These are phyloP conservation scores for Muraenolepis orangiensis DNA, from an alignment of 2,797 vertebrate species.

Conservation along the genomic window DNA sequence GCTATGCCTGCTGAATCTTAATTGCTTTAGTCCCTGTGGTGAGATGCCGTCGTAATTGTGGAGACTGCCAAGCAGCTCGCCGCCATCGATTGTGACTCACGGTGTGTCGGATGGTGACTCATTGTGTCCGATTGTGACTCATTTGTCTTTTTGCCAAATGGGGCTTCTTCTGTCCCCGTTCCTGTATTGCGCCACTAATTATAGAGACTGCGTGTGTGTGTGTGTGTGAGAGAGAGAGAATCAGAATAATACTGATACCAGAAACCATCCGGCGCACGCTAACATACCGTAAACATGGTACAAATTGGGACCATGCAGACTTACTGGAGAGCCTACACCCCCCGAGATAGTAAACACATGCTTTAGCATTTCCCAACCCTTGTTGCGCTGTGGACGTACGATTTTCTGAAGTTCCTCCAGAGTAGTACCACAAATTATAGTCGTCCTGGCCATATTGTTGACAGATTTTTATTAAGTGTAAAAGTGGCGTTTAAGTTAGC, in stretches of 20 bases:
- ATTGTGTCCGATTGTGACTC: not conserved
- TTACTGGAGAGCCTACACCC: not conserved
- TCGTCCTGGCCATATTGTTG: not conserved
- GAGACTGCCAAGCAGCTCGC: not conserved
- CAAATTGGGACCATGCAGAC: not conserved
- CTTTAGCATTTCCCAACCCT: not conserved
- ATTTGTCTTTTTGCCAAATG: not conserved
- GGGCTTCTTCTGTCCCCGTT: not conserved
- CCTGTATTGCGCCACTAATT: not conserved
- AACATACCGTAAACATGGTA: not conserved
- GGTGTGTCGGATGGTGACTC: not conserved
- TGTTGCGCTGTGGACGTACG: not conserved
- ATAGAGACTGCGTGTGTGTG: not conserved
- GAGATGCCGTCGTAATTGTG: not conserved
- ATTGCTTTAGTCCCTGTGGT: not conserved
- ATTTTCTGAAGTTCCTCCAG: not conserved
- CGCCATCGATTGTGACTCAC: not conserved
- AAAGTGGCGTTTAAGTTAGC: not conserved
- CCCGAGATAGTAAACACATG: not conserved
- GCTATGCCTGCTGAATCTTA: not conserved
- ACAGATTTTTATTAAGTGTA: not conserved
- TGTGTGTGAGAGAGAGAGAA: not conserved
- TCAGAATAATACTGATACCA: not conserved
- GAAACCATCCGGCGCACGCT: not conserved
- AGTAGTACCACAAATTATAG: not conserved